Conservation (phyloP, 2,797 vertebrate genomes). For the Ptychobarbus kaznakovi region DNA sequence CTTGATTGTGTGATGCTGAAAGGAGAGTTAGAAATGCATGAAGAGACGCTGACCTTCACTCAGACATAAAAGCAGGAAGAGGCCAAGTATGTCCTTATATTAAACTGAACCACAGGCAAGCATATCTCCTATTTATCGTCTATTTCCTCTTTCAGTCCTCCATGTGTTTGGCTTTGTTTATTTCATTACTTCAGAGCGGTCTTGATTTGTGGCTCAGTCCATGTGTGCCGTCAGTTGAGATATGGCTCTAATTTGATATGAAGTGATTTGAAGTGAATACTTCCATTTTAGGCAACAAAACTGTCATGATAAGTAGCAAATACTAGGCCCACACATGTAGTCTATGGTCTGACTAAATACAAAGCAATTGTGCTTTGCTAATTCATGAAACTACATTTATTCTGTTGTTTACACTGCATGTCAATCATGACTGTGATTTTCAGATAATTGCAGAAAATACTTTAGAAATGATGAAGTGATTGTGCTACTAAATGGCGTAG, state of each 20-base stretch:
- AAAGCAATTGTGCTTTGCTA: constrained; percentile 26
- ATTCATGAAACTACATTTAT: constrained; percentile 35
- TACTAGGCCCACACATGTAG: constrained; percentile 37
- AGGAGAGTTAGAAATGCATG: constrained; percentile 38
- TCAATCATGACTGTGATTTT: constrained; percentile 40
- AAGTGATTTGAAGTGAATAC: constrained; percentile 36
- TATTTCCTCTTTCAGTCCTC: constrained; percentile 54
- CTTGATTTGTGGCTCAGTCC: constrained; percentile 29
- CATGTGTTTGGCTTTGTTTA: constrained; percentile 56
- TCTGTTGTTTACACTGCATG: constrained; percentile 39
- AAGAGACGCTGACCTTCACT: constrained; percentile 49
- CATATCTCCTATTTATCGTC: constrained; percentile 49
- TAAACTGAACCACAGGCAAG: constrained; percentile 47
- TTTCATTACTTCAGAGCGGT: constrained; percentile 48
- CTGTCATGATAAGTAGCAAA: constrained; percentile 23
- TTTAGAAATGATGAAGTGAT: constrained; percentile 36
- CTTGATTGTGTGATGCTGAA: constrained; percentile 47
- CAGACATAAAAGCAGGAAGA: constrained; percentile 49
- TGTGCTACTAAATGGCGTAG: constrained; percentile 29
- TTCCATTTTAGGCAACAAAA: constrained; percentile 39
- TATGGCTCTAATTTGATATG: constrained; percentile 49
- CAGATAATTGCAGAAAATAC: constrained; percentile 53
- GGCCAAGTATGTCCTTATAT: constrained; percentile 50
- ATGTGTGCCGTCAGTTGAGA: constrained; percentile 30
- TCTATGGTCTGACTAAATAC: constrained; percentile 44